Percentiles rank a stretch among this genome's conserved stretches.
These are phyloP conservation scores for Drosophila rubida DNA, from an alignment of 2,888 invertebrate species.

Conservation along the genomic window DNA sequence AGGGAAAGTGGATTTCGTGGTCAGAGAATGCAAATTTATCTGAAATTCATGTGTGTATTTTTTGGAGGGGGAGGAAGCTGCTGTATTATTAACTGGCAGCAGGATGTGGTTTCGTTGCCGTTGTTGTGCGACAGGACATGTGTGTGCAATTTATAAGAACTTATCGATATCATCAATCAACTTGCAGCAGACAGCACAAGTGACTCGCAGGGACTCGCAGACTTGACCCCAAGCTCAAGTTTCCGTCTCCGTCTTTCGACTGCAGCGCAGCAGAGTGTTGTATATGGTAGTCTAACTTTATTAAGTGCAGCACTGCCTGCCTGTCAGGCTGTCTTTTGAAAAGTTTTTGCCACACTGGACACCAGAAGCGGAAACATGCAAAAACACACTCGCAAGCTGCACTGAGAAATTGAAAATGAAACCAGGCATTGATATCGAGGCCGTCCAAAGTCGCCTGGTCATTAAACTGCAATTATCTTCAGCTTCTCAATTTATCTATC, in stretches of 20 bases:
- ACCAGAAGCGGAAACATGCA: neutral
- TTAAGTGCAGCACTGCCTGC: slow-evolving; percentile 54
- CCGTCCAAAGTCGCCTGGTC: slow-evolving; percentile 10
- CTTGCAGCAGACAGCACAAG: slow-evolving; percentile 21
- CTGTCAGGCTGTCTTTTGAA: slow-evolving; percentile 39
- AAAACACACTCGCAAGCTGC: slow-evolving; percentile 6
- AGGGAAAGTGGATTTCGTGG: slow-evolving; percentile 10
- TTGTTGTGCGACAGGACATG: slow-evolving; percentile 32
- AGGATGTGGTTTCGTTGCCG: slow-evolving; percentile 14
- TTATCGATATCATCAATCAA: slow-evolving; percentile 83
- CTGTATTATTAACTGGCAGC: slow-evolving; percentile 28
- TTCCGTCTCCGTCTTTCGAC: slow-evolving; percentile 18
- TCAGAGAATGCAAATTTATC: slow-evolving; percentile 34
- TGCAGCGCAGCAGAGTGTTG: neutral
- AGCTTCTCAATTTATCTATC: neutral
- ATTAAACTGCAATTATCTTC: slow-evolving; percentile 49
- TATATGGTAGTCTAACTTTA: slow-evolving; percentile 64
- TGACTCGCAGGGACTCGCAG: slow-evolving; percentile 11
- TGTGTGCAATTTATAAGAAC: slow-evolving; percentile 79
- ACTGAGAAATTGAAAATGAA: slow-evolving; percentile 7
- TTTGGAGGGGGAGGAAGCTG: neutral
- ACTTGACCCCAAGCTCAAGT: slow-evolving; percentile 36
- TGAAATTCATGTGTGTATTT: neutral
- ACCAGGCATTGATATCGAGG: slow-evolving; percentile 44
- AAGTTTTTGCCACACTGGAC: slow-evolving; percentile 31